These are phyloP conservation scores for Zaprionus lachaisei DNA, from an alignment of 1,140 invertebrate species.

Conservation along the genomic window DNA sequence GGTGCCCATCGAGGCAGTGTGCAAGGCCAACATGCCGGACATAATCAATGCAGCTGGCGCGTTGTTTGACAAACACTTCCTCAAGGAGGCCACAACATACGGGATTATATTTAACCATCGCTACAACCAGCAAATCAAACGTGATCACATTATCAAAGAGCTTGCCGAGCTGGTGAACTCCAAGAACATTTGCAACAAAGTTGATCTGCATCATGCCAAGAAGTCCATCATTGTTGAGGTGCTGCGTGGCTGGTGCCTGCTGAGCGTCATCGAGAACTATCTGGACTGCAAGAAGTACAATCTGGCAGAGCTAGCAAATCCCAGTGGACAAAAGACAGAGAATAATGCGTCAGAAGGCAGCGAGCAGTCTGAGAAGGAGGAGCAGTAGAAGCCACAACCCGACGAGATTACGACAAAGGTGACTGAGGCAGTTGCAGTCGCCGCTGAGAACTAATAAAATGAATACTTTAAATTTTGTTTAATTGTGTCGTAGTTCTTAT, in stretches of 20 bases:
- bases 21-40: constrained; percentile 90
- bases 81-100: constrained; percentile 89
- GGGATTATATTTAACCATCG: constrained; percentile 92
- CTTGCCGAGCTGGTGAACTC: constrained; percentile 89
- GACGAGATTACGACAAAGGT: background rate
- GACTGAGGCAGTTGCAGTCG: background rate
- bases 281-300: constrained; percentile 90
- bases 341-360: constrained; percentile 3
- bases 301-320: constrained; percentile 84
- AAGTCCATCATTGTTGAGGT: constrained; percentile 92
- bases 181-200: constrained; percentile 90
- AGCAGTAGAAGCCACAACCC: background rate
- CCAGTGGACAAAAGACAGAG: constrained; percentile 32
- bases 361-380: background rate
- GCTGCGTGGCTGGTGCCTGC: constrained; percentile 88
- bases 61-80: constrained; percentile 91
- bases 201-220: constrained; percentile 90
- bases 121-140: constrained; percentile 90
- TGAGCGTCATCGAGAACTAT: constrained; percentile 89
- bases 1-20: constrained; percentile 92
- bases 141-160: constrained; percentile 89
- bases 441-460: constrained; percentile 47
- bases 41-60: constrained; percentile 88
- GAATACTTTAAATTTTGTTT: constrained; percentile 34
- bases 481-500: constrained; percentile 34